Evolutionary conservation across 2,888 invertebrate genomes (phyloP), one percentile per base, ranked within the genome.

Genomic region (Sminthurinus aureus): DNA sequence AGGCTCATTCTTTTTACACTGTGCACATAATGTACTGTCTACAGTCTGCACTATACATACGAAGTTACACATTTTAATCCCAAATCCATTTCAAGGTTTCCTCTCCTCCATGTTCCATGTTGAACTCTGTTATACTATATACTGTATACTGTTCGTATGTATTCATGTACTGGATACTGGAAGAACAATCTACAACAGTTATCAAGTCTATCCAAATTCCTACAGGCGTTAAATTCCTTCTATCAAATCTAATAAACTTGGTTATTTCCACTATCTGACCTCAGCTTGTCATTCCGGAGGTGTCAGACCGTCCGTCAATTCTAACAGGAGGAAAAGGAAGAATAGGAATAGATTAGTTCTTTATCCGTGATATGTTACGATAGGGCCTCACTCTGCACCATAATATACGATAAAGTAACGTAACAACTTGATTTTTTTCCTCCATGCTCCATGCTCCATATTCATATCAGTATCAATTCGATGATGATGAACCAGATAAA

Each of bases 151-250:
- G 58, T 20, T 20, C 20, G 66, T 4, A 66, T 18, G 20, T 18
- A 66, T 8, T 66, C 15, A 66, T 11, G n/a, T 15, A 1, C 64
- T 38, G 38, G 38, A 38, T n/a, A 38, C 38, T 4, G 6, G 38
- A 4, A 38, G 64, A n/a, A 64, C 64, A n/a, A 64, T 9, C n/a
- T 6, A 67, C 12, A 38, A 67, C 67, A n/a, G 67, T 26, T 24
- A 58, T 22, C 13, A 71, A 38, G 26, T 58, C 26, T 67, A 0
- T 67, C 24, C 13, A 24, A 58, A 76, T 76, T 81, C 52, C 64
- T 24, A 15, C 52, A 73, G 69, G 81, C 52, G 81, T 81, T 75
- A 81, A 74, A 74, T 81, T 73, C 74, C 66, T 74, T 73, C 52
- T 52, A 58, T 81, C 81, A 75, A 18, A 13, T 64, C 52, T 52